Conservation (phyloP, 2,888 invertebrate genomes). For the Leptinotarsa peninsularis region DNA sequence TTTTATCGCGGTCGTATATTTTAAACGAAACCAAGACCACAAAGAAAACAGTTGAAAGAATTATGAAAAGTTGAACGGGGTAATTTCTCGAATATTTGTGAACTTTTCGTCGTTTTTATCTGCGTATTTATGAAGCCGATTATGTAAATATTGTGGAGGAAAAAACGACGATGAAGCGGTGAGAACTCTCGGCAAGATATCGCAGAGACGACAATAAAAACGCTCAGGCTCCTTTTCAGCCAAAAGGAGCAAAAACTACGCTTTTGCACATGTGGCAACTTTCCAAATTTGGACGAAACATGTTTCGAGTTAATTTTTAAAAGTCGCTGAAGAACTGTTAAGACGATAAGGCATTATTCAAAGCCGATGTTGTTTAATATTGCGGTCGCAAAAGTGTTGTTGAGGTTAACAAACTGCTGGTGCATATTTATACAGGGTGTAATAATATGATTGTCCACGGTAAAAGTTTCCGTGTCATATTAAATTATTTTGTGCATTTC, state of each 20-base stretch:
- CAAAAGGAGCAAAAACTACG: slow-evolving; percentile 43
- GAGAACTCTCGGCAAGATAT: slow-evolving; percentile 38
- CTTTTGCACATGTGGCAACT: slow-evolving; percentile 53
- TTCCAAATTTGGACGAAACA: slow-evolving; percentile 54
- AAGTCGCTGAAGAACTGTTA: slow-evolving; percentile 28
- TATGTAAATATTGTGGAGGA: slow-evolving; percentile 37
- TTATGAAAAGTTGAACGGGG: slow-evolving; percentile 19
- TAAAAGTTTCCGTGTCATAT: no score
- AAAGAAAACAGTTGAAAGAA: slow-evolving; percentile 19
- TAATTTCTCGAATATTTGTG: slow-evolving; percentile 15
- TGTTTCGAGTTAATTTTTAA: slow-evolving; percentile 43
- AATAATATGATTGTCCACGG: no score
- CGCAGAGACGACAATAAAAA: slow-evolving; percentile 43
- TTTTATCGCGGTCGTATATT: not conserved
- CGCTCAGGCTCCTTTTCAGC: slow-evolving; percentile 36
- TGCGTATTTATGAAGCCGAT: slow-evolving; percentile 37
- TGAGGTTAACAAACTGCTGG: slow-evolving; percentile 6
- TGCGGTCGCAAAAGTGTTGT: not conserved
- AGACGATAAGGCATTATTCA: slow-evolving; percentile 19
- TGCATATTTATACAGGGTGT: slow-evolving; percentile 6
- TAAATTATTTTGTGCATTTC: no score
- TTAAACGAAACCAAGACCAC: not conserved
- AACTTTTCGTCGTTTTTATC: slow-evolving; percentile 26
- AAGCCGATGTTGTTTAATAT: slow-evolving; percentile 17
- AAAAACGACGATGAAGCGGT: slow-evolving; percentile 33